Base-by-base conservation (phyloP, 92 coral and sea anemone species). In the Galaxea fascicularis region DNA sequence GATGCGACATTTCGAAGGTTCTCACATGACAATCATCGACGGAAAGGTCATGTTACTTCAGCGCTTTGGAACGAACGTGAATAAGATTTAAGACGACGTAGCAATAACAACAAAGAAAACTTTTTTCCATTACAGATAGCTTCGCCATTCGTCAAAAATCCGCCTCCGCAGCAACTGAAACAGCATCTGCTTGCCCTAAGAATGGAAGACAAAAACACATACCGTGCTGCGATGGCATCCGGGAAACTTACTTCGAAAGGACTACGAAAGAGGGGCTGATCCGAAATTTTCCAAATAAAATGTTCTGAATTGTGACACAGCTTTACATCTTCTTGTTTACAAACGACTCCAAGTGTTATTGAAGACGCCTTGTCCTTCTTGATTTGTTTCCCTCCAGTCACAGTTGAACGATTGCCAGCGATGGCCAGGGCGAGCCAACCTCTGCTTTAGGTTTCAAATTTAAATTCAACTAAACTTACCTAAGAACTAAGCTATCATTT, bases 1-100 rank as follows among this genome's bases (percentile, higher is more conserved):
- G 86, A 71, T 67, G 73, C 17, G 83, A 78, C 47, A 18, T 9
- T 39, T 58, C 44, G 27, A 78, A 28, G 28, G 57, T 79, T 24
- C 76, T 79, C 84, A 79, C 84, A 79, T 79, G 84, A 79, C 75
- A 41, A 17, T 1, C 41, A 3, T n/a, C 29, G 18, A 10, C 17
- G 22, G 29, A 57, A 30, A 26, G 57, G 29, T 10, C 29, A 63
- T 27, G 17, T 65, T 65, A 65, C 75, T 30, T 30, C 51, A 66
- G 64, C 45, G 5, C 84, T 49, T 79, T 47, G 84, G 84, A 78
- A 78, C 56, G 73, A 57, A 14, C 1, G 5, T 22, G 10, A 60
- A 49, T 10, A 49, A 15, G 21, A 31, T 21, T 56, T n/a, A 6
- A 30, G 10, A 12, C 18, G 52, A 69, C 81, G 69, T 76, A 47